A percentile compares a stretch with the other conserved stretches of the same genome.
These are phyloP conservation scores for Ladona fulva DNA, from an alignment of 1,140 invertebrate species.

Conservation along the genomic window DNA sequence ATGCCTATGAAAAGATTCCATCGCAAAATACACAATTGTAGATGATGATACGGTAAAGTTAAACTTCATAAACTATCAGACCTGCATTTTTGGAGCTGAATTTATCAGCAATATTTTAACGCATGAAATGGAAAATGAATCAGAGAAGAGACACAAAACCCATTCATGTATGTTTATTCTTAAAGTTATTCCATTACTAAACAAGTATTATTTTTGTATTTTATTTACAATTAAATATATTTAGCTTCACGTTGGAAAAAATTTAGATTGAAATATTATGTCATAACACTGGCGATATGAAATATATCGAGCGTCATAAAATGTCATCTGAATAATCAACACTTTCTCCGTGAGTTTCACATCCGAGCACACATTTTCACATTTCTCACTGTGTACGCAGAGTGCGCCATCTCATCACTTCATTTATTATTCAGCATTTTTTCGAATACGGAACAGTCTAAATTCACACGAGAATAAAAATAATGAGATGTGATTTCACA, in stretches of 20 bases:
- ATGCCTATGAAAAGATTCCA: too few species aligned
- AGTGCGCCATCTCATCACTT: too few species aligned
- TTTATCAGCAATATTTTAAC: too few species aligned
- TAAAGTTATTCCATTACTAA: conserved; percentile 10
- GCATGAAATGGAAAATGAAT: too few species aligned
- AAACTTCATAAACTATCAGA: too few species aligned
- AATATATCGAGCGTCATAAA: neutral
- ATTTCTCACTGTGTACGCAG: too few species aligned
- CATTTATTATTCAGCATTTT: neutral
- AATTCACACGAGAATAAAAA: conserved; percentile 2
- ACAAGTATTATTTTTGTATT: conserved; percentile 11
- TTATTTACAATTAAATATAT: conserved; percentile 11
- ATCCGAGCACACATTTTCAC: neutral
- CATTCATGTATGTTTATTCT: conserved; percentile 10
- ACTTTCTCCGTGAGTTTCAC: neutral
- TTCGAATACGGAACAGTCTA: neutral
- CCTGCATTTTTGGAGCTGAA: too few species aligned
- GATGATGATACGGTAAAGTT: too few species aligned
- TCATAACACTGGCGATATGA: neutral
- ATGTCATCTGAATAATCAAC: neutral
- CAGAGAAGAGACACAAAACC: neutral
- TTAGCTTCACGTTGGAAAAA: conserved; percentile 3
- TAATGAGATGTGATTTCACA: conserved; percentile 1
- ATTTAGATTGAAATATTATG: neutral
- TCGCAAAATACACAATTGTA: too few species aligned